These are phyloP conservation scores for Lordiphosa stackelbergi DNA, from an alignment of 1,140 invertebrate genomes.

Conservation along the genomic window DNA sequence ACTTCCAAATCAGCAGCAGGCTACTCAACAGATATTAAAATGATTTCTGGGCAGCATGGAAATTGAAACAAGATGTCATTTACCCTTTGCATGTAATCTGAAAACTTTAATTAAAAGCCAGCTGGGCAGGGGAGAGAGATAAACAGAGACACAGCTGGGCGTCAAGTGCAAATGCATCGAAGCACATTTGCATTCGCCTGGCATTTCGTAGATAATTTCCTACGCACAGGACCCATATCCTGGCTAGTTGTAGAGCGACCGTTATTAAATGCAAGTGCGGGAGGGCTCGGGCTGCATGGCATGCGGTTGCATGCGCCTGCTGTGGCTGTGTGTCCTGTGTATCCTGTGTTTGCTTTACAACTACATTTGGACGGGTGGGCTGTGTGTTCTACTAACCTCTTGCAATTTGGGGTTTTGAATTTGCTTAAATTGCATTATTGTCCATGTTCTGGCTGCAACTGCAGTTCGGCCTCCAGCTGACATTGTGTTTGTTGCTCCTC, in stretches of 20 bases:
- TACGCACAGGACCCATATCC: constrained; percentile 26
- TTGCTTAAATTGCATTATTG: constrained; percentile 66
- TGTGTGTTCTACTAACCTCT: constrained; percentile 56
- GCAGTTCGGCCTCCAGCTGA: constrained; percentile 20
- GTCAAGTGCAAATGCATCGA: constrained; percentile 59
- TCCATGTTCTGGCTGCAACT: constrained; percentile 31
- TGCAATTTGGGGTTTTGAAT: constrained; percentile 61
- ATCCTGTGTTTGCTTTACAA: constrained; percentile 43
- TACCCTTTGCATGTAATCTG: constrained; percentile 56
- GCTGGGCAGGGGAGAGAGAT: constrained; percentile 14
- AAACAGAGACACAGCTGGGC: constrained; percentile 17
- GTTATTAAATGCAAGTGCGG: constrained; percentile 61
- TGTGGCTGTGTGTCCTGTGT: constrained; percentile 18
- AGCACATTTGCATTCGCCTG: constrained; percentile 53
- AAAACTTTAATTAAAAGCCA: constrained; percentile 66
- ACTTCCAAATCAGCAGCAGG: background rate
- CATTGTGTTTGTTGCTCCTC: constrained; percentile 42
- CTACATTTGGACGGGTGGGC: constrained; percentile 42
- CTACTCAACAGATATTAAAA: background rate
- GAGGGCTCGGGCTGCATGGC: constrained; percentile 13
- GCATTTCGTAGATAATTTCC: constrained; percentile 60
- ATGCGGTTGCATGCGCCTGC: constrained; percentile 18
- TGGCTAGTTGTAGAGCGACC: constrained; percentile 7
- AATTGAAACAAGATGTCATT: constrained; percentile 37
- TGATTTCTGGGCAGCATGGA: constrained; percentile 7